phyloP scores from a whole-genome alignment of 2,888 invertebrate genomes.

The Dermolepida albohirtum region DNA sequence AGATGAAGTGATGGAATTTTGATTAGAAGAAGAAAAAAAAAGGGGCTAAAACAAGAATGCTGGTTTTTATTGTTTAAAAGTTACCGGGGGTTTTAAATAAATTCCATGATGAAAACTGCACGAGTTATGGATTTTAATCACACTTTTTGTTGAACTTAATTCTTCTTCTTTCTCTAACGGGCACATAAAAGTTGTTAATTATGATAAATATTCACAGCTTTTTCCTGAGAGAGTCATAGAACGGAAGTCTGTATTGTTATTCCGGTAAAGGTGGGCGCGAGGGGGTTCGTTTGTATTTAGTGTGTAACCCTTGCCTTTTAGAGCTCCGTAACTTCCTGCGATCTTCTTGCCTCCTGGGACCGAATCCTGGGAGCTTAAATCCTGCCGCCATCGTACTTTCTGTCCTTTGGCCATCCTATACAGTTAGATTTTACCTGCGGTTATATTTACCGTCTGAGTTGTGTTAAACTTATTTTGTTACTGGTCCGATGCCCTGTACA shows the following conservation, averaged over 20 bases:
- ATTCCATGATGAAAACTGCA: conserved; percentile 43
- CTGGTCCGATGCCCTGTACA: conserved; percentile 33
- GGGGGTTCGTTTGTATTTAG: conserved; percentile 65
- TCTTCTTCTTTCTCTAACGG: conserved; percentile 61
- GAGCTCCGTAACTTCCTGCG: conserved; percentile 63
- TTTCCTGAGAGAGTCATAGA: conserved; percentile 67
- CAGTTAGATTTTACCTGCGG: conserved; percentile 50
- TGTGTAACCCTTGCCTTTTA: conserved; percentile 67
- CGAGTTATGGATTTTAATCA: conserved; percentile 45
- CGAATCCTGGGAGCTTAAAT: conserved; percentile 61
- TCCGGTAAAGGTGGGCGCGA: conserved; percentile 50
- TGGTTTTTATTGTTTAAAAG: conserved; percentile 10
- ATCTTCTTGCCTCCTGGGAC: conserved; percentile 63
- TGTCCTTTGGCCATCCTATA: conserved; percentile 56
- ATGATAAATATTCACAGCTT: conserved; percentile 67
- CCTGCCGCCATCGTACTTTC: conserved; percentile 55
- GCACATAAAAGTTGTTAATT: conserved; percentile 67
- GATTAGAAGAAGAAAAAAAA: conserved; percentile 8
- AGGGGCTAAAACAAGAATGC: conserved; percentile 16
- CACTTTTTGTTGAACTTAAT: conserved; percentile 44
- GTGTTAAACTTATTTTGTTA: conserved; percentile 39
- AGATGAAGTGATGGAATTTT: conserved; percentile 2
- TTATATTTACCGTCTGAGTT: conserved; percentile 43
- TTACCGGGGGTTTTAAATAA: conserved; percentile 22
- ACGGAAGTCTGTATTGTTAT: conserved; percentile 66